Evolutionary conservation across 2,888 invertebrate genomes (phyloP), one percentile per base, ranked within the genome.

Genomic region (Volucella inanis): DNA sequence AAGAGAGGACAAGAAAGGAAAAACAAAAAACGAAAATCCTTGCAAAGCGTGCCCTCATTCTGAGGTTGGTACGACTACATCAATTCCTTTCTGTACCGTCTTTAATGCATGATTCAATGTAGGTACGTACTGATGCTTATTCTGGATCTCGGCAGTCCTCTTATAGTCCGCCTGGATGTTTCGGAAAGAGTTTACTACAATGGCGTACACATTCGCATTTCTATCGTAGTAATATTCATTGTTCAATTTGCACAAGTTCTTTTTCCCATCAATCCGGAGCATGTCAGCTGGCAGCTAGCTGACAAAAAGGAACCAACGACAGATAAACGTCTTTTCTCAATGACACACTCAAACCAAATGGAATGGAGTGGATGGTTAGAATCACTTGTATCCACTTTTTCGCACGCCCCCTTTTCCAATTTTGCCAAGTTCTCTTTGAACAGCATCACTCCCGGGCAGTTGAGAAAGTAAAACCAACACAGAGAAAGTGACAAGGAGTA

Each of bases 211-310:
- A 31, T 31, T 31, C 31, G 6, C 31, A 31, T 31, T 31, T 31
- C 31, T 6, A 31, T 6, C 75, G 43, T 59, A 67, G 84, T 84
- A 80, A 84, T 80, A 80, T 76, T 71, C 84, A 67, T 84, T 84
- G 84, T 84, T 84, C 84, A 84, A 84, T 80, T 84, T 80, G 67
- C 75, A 80, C 75, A 76, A 80, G 70, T 84, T 67, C 57, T 59
- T 54, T 47, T 12, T 31, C 31, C 6, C 31, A 31, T 31, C 31
- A 31, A 6, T 18, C 59, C 64, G 31, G 22, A 74, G 61, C 49
- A 55, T 70, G 76, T 68, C 77, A 74, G 39, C 49, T 45, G 54
- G 22, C 10, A 14, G 12, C 65, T 61, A 55, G 67, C 65, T 61
- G 75, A 68, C 68, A 75, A 22, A 9, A 15, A 67, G 14, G 18